Evolutionary conservation across 2,113 vertebrate species (phyloP).

Genomic region (Grammomys dolichurus): DNA sequence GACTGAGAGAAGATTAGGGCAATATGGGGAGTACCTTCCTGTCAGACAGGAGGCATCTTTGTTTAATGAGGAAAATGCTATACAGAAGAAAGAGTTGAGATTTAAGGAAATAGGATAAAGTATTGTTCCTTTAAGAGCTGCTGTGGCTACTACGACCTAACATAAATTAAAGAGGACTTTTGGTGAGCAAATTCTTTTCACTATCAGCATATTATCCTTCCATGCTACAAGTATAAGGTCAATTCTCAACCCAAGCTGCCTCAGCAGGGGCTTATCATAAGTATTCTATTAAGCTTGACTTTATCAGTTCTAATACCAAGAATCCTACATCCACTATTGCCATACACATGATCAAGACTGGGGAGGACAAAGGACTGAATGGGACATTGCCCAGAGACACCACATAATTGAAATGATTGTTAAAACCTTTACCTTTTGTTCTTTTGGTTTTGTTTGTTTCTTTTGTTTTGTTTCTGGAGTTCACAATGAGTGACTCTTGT

Average conservation of each 20-base stretch:
- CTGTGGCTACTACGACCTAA: background rate
- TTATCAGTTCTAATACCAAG: constrained; percentile 29
- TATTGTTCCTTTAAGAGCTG: constrained; percentile 32
- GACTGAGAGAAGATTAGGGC: constrained; percentile 33
- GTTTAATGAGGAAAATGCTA: constrained; percentile 38
- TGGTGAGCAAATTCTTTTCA: constrained; percentile 19
- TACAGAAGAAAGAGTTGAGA: background rate
- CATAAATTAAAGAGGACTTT: constrained; percentile 50
- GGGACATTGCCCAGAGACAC: background rate
- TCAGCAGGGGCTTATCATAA: background rate
- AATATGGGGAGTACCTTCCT: constrained; percentile 15
- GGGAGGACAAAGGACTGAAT: background rate
- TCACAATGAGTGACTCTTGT: constrained; percentile 4
- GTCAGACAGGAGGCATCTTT: constrained; percentile 21
- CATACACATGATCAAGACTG: background rate
- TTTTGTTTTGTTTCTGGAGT: background rate
- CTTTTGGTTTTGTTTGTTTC: too few species aligned
- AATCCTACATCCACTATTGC: background rate
- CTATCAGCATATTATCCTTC: constrained; percentile 22
- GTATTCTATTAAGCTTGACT: constrained; percentile 44
- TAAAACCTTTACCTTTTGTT: background rate
- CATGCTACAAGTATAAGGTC: constrained; percentile 10
- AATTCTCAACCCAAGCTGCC: background rate
- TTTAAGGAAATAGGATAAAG: constrained; percentile 37
- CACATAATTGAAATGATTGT: constrained; percentile 48